phyloP scores from a whole-genome alignment of 2,113 vertebrate genomes.

The Rhynchopsitta pachyrhyncha region DNA sequence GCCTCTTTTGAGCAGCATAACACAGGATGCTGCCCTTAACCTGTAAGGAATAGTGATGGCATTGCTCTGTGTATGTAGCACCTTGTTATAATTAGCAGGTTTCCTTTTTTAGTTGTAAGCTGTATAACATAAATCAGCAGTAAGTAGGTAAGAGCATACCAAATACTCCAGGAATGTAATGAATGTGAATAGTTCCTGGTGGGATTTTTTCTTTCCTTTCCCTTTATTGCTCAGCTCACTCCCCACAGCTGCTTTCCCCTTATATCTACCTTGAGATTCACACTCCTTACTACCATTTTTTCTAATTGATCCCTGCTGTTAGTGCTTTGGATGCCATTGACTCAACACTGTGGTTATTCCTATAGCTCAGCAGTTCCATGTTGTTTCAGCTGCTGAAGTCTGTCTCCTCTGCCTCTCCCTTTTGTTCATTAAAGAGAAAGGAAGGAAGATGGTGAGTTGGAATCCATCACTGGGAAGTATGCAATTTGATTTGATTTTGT shows the following conservation, averaged over 20 bases:
- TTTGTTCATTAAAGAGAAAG: conserved; percentile 2
- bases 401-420: background rate
- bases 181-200: background rate
- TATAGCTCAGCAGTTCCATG: conserved; percentile 63
- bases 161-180: background rate
- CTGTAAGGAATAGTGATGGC: background rate
- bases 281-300: conserved; percentile 3
- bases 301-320: conserved; percentile 23
- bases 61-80: background rate
- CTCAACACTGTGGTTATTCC: conserved; percentile 37
- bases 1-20: background rate
- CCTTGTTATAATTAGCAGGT: background rate
- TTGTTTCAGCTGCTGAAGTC: conserved; percentile 38
- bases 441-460: background rate
- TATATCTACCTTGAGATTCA: conserved; percentile 60
- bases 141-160: background rate
- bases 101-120: background rate
- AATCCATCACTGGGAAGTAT: background rate
- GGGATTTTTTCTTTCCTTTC: background rate
- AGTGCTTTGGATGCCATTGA: conserved; percentile 62
- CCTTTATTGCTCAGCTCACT: background rate
- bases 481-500: conserved; percentile 43
- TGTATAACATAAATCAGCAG: background rate
- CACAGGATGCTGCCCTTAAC: background rate
- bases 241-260: conserved; percentile 58